These are phyloP conservation scores for Miniopterus natalensis DNA, from an alignment of 2,113 vertebrate genomes.

Conservation along the genomic window DNA sequence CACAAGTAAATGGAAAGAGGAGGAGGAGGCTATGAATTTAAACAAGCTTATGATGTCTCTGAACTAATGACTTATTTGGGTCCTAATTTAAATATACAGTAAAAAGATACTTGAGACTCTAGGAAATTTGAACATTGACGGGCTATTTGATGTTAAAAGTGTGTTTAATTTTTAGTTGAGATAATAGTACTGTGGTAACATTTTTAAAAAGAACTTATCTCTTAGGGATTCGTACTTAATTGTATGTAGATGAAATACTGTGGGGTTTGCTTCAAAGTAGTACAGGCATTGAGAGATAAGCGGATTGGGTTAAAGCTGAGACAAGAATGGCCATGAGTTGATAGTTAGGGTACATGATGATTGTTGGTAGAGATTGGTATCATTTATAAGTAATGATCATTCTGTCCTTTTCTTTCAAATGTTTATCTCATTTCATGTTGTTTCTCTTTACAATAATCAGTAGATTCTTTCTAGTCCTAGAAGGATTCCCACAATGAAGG, in stretches of 20 bases:
- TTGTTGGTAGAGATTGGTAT: not conserved
- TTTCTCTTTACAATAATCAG: not conserved
- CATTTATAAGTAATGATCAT: slow-evolving; percentile 2
- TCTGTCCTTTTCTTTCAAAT: slow-evolving; percentile 53
- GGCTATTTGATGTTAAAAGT: slow-evolving; percentile 21
- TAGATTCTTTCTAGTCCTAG: not conserved
- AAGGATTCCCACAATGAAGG: not conserved
- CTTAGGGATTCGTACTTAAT: not conserved
- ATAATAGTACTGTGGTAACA: not conserved
- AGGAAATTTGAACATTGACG: slow-evolving; percentile 20
- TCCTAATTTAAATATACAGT: not conserved
- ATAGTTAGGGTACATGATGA: not conserved
- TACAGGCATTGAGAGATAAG: not conserved
- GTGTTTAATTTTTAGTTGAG: not conserved
- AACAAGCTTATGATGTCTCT: not conserved
- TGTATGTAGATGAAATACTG: not conserved
- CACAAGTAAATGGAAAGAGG: slow-evolving; percentile 3
- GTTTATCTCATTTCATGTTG: slow-evolving; percentile 32
- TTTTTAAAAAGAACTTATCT: slow-evolving; percentile 22
- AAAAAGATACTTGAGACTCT: not conserved
- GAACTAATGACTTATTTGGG: not conserved
- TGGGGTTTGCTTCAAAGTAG: slow-evolving; percentile 8
- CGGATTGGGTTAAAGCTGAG: not conserved
- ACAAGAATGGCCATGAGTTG: not conserved
- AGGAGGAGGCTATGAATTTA: not conserved